Conservation (phyloP, 2,888 invertebrate genomes). For the Cryptocheilus praepositus region DNA sequence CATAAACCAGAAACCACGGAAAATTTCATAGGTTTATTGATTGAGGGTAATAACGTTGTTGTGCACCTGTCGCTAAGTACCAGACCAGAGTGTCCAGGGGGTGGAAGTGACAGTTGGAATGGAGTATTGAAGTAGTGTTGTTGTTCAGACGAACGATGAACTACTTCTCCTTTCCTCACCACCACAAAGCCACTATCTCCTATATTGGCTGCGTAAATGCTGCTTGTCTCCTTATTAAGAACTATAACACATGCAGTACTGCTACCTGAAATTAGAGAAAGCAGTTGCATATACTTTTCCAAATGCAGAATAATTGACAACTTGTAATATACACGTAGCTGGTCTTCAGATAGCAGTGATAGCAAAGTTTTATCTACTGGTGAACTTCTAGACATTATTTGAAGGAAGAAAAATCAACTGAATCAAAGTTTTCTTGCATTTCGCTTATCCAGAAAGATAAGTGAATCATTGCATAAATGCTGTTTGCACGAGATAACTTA, state of each 20-base stretch:
- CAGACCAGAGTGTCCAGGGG: constrained; percentile 90
- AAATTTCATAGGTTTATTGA: too few species aligned
- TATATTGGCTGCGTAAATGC: constrained; percentile 96
- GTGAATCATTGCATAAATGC: too few species aligned
- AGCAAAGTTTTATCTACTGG: not conserved
- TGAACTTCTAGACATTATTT: not conserved
- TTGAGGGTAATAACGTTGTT: not conserved
- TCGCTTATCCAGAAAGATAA: too few species aligned
- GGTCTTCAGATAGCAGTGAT: not conserved
- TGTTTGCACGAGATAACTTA: too few species aligned
- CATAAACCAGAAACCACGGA: too few species aligned
- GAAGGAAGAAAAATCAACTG: not conserved
- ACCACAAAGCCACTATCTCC: constrained; percentile 99
- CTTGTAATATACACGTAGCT: too few species aligned
- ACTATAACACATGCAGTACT: constrained; percentile 98
- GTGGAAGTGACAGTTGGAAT: constrained; percentile 96
- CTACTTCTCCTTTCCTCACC: constrained; percentile 88
- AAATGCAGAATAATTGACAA: too few species aligned
- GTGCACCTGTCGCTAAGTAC: constrained; percentile 92
- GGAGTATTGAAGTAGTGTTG: constrained; percentile 99
- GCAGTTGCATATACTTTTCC: not conserved
- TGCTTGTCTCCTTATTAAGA: constrained; percentile 91
- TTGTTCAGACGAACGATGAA: constrained; percentile 96
- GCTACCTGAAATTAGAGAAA: constrained; percentile 81
- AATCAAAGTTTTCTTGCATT: too few species aligned